These are phyloP conservation scores for Drosophila sp. DNA, from an alignment of 1,140 invertebrate genomes.

Conservation along the genomic window DNA sequence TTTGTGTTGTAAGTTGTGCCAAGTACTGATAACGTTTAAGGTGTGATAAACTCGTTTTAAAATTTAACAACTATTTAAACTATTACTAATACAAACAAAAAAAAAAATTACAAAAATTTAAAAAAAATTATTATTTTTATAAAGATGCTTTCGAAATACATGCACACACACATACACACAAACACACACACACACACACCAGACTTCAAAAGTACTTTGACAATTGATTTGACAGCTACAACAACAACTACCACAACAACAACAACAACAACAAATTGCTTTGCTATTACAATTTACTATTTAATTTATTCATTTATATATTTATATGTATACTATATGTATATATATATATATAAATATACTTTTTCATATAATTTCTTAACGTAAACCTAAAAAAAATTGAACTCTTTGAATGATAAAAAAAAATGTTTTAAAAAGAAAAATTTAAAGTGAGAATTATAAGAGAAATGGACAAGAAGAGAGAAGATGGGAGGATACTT, in stretches of 20 bases:
- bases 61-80: constrained; percentile 82
- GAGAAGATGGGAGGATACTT: constrained; percentile 46
- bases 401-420: constrained; percentile 27
- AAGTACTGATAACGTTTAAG: constrained; percentile 84
- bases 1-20: constrained; percentile 84
- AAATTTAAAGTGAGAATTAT: constrained; percentile 28
- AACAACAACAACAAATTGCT: constrained; percentile 48
- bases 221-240: constrained; percentile 49
- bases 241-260: constrained; percentile 38
- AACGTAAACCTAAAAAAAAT: constrained; percentile 41
- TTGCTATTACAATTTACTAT: constrained; percentile 58
- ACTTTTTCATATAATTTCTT: constrained; percentile 59
- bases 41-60: constrained; percentile 83
- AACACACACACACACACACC: constrained; percentile 44
- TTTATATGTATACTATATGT: constrained; percentile 12
- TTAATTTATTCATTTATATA: constrained; percentile 41
- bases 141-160: constrained; percentile 73
- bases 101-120: constrained; percentile 24
- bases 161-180: constrained; percentile 36
- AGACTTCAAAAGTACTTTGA: constrained; percentile 71
- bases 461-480: constrained; percentile 26
- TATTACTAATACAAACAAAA: constrained; percentile 62
- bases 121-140: constrained; percentile 58
- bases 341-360: constrained; percentile 12
- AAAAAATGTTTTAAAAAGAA: constrained; percentile 22